Base-by-base conservation (phyloP, 2,888 invertebrate species). In the Drosophila anomalipes region DNA sequence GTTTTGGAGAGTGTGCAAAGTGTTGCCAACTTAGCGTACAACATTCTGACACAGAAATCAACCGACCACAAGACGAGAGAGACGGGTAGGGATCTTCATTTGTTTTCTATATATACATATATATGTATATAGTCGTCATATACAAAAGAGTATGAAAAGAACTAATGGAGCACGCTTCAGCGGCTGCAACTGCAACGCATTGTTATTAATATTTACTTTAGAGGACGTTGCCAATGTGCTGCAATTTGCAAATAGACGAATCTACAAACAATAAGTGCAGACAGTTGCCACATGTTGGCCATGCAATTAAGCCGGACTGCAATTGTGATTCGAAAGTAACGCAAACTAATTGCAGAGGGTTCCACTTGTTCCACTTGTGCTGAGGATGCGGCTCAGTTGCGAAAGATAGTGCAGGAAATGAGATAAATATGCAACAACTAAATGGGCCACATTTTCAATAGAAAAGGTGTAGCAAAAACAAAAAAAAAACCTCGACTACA, bases 1-100 rank as follows among this genome's bases (percentile, higher is more conserved):
- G 69, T 70, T 81, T 83, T 54, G 58, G 51, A 69, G 59, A 52
- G 84, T 81, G 84, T 81, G 91, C 89, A 90, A 88, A 88, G 76
- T 88, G 88, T 88, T 88, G 88, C 90, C 88, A 88, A 91, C 90
- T 91, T 91, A 90, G 82, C 91, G 91, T 90, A 91, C 90, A 85
- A 76, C 89, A 88, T 91, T 83, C 85, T 90, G 79, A 81, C 85
- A 80, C 77, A 88, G 70, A 77, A 81, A 77, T 56, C 65, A 63
- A 57, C 78, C 49, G 62, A 72, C 51, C 54, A 54, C 22, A 35
- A 26, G 4, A 22, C 28, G 44, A 33, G 6, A 28, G 30, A 30
- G 28, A 33, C 22, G n/a, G n/a, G 4, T 5, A 26, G 16, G 33
- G 22, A 33, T 51, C 28, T 53, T 33, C 22, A 56, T 22, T 22